These are phyloP conservation scores for Astyanax mexicanus DNA, from an alignment of 2,797 vertebrate species.

Conservation along the genomic window DNA sequence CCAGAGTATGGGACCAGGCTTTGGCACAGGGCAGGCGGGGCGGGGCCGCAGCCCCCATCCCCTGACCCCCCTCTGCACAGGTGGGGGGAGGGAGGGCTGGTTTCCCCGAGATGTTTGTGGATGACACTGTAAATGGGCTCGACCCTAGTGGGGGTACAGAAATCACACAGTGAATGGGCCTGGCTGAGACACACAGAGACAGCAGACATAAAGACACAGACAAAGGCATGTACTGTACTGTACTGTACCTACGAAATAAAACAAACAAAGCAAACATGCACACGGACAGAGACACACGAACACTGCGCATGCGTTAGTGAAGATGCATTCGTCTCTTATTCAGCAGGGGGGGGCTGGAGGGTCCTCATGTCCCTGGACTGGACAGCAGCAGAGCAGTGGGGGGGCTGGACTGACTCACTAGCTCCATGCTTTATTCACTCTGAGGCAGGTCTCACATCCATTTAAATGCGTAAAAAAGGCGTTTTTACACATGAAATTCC, in stretches of 20 bases:
- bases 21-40: constrained; percentile 80
- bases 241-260: constrained; percentile 61
- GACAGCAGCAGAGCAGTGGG: constrained; percentile 31
- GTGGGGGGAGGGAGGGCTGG: constrained; percentile 73
- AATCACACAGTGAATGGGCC: constrained; percentile 83
- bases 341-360: constrained; percentile 57
- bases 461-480: no score
- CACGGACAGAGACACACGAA: constrained; percentile 47
- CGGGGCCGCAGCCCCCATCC: constrained; percentile 76
- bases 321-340: constrained; percentile 42
- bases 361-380: constrained; percentile 44
- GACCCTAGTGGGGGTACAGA: constrained; percentile 81
- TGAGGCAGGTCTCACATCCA: constrained; percentile 46
- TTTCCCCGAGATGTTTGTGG: constrained; percentile 83
- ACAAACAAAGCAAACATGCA: constrained; percentile 40
- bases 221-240: constrained; percentile 70
- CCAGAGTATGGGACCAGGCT: constrained; percentile 81
- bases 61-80: constrained; percentile 72
- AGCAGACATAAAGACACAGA: constrained; percentile 72
- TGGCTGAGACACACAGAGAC: constrained; percentile 68
- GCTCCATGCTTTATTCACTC: constrained; percentile 31
- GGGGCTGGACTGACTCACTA: constrained; percentile 43
- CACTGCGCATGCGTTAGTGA: constrained; percentile 46
- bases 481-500: no score
- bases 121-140: constrained; percentile 87